Evolutionary conservation across 2,113 vertebrate species (phyloP).

Genomic region (Aegithalos caudatus): DNA sequence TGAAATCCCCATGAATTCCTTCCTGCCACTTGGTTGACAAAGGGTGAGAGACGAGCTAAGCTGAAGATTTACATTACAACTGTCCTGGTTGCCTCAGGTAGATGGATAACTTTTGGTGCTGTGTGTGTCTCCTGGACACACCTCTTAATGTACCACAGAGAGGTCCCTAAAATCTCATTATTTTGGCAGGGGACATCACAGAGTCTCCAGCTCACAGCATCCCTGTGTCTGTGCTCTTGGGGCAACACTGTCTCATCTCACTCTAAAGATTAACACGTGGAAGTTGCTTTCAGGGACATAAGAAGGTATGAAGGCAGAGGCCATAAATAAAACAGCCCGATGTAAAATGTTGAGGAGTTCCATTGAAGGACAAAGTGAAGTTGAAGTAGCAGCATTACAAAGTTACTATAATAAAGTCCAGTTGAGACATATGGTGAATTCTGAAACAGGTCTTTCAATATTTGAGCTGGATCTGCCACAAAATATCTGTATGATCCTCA

Average conservation of each 20-base stretch:
- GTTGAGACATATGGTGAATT: neutral
- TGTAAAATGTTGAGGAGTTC: neutral
- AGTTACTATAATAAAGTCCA: neutral
- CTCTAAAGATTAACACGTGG: neutral
- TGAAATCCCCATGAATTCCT: neutral
- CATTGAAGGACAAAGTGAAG: neutral
- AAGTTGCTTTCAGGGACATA: neutral
- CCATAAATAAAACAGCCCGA: neutral
- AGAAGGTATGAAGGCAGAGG: neutral
- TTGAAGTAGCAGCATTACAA: neutral
- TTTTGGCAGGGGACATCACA: neutral
- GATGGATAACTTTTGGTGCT: neutral
- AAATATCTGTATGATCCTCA: neutral
- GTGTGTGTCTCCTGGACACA: neutral
- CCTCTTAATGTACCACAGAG: accelerated
- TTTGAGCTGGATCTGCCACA: neutral
- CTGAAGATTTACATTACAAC: neutral
- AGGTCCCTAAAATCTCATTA: neutral
- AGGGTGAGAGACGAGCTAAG: neutral
- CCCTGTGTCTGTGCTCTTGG: neutral
- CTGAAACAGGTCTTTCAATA: neutral
- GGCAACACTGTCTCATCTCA: neutral
- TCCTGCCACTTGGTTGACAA: neutral
- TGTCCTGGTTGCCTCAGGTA: neutral
- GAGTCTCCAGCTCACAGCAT: neutral